Conservation (phyloP, 2,888 invertebrate genomes). For the Eueremaeus valkanovi region DNA sequence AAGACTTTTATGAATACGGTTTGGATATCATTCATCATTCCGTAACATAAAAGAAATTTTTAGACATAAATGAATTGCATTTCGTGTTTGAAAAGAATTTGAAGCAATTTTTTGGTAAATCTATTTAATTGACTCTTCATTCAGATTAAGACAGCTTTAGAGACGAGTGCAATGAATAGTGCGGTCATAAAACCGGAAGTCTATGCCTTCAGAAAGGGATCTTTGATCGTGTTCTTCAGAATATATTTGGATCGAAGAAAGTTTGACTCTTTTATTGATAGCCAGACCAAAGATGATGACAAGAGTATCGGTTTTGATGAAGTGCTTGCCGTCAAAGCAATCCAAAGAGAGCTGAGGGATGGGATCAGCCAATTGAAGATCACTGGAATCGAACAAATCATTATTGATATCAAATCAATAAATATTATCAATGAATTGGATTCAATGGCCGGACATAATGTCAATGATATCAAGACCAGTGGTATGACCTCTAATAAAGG, state of each 20-base stretch:
- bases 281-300: background rate
- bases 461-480: conserved; percentile 19
- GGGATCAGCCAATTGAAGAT: conserved; percentile 24
- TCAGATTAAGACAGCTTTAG: conserved; percentile 62
- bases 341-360: conserved; percentile 21
- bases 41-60: background rate
- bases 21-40: background rate
- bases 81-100: background rate
- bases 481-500: background rate
- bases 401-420: conserved; percentile 33
- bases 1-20: background rate
- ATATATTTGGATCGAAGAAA: conserved; percentile 74
- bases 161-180: conserved; percentile 62
- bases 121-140: background rate
- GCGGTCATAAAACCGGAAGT: conserved; percentile 58
- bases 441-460: background rate
- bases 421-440: conserved; percentile 2
- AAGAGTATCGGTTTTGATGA: conserved; percentile 9
- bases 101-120: background rate
- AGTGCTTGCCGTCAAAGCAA: background rate
- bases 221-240: conserved; percentile 71
- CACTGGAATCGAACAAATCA: background rate
- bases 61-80: conserved; percentile 14
- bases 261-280: conserved; percentile 60
- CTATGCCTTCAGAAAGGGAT: conserved; percentile 71